phyloP scores from a whole-genome alignment of 2,797 vertebrate species.

The Peromyscus melanophrys region DNA sequence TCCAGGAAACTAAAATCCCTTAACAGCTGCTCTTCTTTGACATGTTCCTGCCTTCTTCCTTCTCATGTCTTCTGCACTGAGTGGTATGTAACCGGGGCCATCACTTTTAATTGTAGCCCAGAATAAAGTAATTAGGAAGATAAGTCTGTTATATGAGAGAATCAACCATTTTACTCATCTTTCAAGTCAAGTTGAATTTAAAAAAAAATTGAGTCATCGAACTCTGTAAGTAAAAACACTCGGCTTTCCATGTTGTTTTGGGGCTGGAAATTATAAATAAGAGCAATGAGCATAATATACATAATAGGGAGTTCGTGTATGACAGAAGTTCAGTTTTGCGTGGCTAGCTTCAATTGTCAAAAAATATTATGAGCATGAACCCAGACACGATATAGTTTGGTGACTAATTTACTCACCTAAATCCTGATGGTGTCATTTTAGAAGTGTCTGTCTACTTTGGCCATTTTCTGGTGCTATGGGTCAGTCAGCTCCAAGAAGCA shows the following conservation, averaged over 20 bases:
- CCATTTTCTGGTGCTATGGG: background rate
- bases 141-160: conserved; percentile 42
- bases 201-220: background rate
- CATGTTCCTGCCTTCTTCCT: background rate
- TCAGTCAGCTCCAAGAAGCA: background rate
- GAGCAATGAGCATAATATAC: background rate
- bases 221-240: background rate
- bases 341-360: background rate
- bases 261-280: conserved; percentile 19
- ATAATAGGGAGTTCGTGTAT: background rate
- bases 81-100: background rate
- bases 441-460: background rate
- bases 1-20: background rate
- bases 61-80: background rate
- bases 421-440: background rate
- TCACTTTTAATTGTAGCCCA: conserved; percentile 48
- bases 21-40: background rate
- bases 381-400: background rate
- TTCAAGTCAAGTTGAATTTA: conserved; percentile 46
- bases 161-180: conserved; percentile 22
- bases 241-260: conserved; percentile 8
- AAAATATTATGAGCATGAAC: background rate
- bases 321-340: background rate
- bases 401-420: conserved; percentile 8
- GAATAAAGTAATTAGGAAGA: conserved; percentile 58